Base-by-base conservation (phyloP, 2,888 invertebrate species). In the Tridacna gigas region DNA sequence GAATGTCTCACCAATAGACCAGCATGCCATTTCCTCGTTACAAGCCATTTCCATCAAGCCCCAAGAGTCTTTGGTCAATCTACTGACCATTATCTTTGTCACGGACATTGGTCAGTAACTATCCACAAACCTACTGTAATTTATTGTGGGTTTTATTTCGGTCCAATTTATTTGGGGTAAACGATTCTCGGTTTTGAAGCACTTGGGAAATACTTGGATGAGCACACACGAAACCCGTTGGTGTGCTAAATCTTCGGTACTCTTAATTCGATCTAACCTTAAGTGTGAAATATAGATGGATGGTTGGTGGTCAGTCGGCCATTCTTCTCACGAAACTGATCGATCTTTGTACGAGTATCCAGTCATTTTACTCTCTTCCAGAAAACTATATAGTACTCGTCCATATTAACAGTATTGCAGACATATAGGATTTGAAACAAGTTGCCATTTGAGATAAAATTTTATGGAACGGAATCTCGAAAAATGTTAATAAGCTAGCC, bases 1-100 rank as follows among this genome's bases (percentile, higher is more conserved):
- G 45, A 25, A 25, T 20, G 71, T 71, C 47, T 47, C 22, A 22
- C 48, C 51, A 47, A 51, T 51, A 26, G 28, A 25, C 26, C 20
- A 45, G 71, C 51, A 71, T 71, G 71, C 71, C 51, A 51, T 71
- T 51, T 20, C 25, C 51, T 71, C 71, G 71, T 71, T 71, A 71
- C 51, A 47, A n/a, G 25, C 47, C 71, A 71, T 45, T 51, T 71
- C 26, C 25, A 26, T 12, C 12, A 22, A 20, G 51, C 51, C 71
- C 71, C 71, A n/a, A 1, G 71, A 45, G 71, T 47, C 71, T 47
- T 51, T 26, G 71, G 71, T 26, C 71, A 71, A 71, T 71, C 71
- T 51, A 71, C 71, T 71, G 71, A 71, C 71, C 51, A 71, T 71
- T 71, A 71, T 71, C 71, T 71, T 25, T 47, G 71, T 71, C 71